phyloP scores from a whole-genome alignment of 2,797 vertebrate genomes.

The Otolemur crassicaudatus region DNA sequence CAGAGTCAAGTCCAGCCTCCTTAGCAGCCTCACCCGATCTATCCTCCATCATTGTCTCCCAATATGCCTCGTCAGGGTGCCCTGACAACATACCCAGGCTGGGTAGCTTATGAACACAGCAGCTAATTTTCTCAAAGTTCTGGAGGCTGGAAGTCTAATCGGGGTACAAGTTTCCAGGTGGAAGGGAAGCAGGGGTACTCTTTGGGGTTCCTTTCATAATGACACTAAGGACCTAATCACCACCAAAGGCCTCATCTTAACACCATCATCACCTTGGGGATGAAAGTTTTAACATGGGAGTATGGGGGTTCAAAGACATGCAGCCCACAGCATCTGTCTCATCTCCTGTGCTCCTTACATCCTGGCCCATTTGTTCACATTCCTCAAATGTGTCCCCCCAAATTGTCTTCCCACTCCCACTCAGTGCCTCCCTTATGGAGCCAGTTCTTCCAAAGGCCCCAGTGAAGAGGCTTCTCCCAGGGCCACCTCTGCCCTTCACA shows the following conservation, averaged over 20 bases:
- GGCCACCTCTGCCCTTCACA: not conserved
- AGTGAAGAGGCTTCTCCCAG: not conserved
- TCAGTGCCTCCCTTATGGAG: not conserved
- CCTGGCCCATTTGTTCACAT: not conserved
- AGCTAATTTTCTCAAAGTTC: not conserved
- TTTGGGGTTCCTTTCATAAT: not conserved
- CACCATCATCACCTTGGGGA: not conserved
- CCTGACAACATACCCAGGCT: not conserved
- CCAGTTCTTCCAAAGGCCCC: not conserved
- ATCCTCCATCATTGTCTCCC: not conserved
- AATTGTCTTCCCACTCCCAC: not conserved
- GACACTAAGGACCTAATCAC: not conserved
- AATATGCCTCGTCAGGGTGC: not conserved
- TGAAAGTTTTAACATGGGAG: not conserved
- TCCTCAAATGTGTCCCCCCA: not conserved
- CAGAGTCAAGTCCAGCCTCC: not conserved
- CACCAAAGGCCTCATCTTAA: too few species aligned
- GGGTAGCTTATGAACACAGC: not conserved
- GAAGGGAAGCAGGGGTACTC: not conserved
- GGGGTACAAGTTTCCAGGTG: not conserved
- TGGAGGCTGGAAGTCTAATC: not conserved
- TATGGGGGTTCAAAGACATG: not conserved
- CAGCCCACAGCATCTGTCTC: not conserved
- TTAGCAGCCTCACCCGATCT: not conserved
- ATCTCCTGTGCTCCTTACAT: accelerated